phyloP scores from a whole-genome alignment of 2,888 invertebrate species.

The Omphaloscelis lunosa region DNA sequence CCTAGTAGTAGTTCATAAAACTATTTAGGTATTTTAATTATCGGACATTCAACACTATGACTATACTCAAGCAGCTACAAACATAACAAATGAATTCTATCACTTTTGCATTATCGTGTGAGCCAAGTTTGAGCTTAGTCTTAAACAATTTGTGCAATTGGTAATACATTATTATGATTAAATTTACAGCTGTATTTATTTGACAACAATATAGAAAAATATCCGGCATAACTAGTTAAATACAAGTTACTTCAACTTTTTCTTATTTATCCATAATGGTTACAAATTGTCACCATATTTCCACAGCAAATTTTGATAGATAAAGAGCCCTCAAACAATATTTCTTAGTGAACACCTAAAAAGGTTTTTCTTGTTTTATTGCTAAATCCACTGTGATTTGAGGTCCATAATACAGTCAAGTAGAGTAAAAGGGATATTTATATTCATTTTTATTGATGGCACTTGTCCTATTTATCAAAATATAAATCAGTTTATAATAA shows the following conservation, averaged over 20 bases:
- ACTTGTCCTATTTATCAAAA: not conserved
- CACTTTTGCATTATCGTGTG: not conserved
- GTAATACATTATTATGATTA: not conserved
- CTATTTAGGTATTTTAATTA: not conserved
- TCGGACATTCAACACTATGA: not conserved
- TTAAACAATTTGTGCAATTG: constrained; percentile 6
- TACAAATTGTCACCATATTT: constrained; percentile 23
- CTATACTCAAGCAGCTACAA: not conserved
- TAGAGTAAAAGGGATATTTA: constrained; percentile 6
- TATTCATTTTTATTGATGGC: not conserved
- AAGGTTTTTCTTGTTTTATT: constrained; percentile 43
- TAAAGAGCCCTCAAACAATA: constrained; percentile 7
- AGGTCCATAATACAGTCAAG: constrained; percentile 8
- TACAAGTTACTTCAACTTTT: not conserved
- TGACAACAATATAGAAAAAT: not conserved
- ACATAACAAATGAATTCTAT: not conserved
- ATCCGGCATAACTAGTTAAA: not conserved
- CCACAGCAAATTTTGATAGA: constrained; percentile 29
- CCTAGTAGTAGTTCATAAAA: not conserved
- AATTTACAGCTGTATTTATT: not conserved
- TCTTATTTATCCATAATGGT: not conserved
- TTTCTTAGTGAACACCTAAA: constrained; percentile 28
- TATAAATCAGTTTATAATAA: not conserved
- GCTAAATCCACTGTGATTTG: constrained; percentile 28
- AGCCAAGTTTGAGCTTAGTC: constrained; percentile 6